Conservation (phyloP, 2,888 invertebrate species). For the Erebia epiphron region DNA sequence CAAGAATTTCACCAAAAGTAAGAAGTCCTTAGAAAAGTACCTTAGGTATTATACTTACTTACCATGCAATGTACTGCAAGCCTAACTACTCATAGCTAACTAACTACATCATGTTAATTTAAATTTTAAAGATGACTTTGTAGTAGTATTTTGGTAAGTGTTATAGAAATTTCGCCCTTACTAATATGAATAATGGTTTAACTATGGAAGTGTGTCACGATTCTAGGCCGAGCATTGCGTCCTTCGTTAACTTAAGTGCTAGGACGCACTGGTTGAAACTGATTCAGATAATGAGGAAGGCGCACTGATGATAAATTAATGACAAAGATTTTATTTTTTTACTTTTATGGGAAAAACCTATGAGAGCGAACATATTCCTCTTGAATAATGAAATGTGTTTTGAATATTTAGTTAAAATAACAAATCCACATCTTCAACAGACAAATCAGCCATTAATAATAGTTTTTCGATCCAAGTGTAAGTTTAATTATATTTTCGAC, state of each 20-base stretch:
- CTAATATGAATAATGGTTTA: conserved; percentile 27
- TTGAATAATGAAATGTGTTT: not conserved
- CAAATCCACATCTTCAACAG: not conserved
- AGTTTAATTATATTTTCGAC: too few relatives aligned
- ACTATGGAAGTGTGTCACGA: conserved; percentile 34
- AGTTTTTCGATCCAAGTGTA: too few relatives aligned
- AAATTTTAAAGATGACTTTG: conserved; percentile 2
- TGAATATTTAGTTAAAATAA: not conserved
- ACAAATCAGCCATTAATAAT: too few relatives aligned
- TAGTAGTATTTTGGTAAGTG: conserved; percentile 8
- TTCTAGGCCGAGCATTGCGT: conserved; percentile 36
- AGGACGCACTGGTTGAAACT: conserved; percentile 38
- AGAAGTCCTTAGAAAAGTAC: too few relatives aligned
- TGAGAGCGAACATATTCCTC: not conserved
- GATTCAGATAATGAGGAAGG: conserved; percentile 37
- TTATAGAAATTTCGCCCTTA: conserved; percentile 19
- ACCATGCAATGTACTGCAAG: too few relatives aligned
- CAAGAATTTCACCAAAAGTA: too few relatives aligned
- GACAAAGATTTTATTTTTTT: conserved; percentile 21
- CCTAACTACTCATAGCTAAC: too few relatives aligned
- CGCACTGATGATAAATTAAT: conserved; percentile 35
- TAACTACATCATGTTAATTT: not conserved
- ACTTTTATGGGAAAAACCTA: conserved; percentile 4
- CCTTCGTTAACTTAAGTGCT: conserved; percentile 41
- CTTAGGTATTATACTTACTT: too few relatives aligned